These are phyloP conservation scores for Acromyrmex heyeri DNA, from an alignment of 1,140 invertebrate genomes.

Conservation along the genomic window DNA sequence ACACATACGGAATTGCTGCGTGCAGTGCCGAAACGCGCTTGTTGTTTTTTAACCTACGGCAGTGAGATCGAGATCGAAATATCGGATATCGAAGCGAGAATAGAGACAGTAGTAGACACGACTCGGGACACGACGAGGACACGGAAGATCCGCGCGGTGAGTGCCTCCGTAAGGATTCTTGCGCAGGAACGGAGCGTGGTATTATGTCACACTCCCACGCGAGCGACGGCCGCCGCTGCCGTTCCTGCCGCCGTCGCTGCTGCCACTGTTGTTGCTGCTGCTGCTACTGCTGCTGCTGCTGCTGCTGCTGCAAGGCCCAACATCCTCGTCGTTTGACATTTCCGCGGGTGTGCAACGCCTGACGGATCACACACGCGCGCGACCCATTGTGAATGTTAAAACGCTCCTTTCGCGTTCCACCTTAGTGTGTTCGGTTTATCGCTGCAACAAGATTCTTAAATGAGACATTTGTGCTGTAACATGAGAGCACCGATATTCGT, in stretches of 20 bases:
- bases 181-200: conserved; percentile 51
- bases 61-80: neutral
- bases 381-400: conserved; percentile 4
- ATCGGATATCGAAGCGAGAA: neutral
- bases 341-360: conserved; percentile 66
- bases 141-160: neutral
- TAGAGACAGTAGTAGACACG: neutral
- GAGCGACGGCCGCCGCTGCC: conserved; percentile 74
- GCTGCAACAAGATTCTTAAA: too few relatives aligned
- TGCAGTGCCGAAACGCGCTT: neutral
- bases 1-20: conserved; percentile 11
- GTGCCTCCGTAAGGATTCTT: neutral
- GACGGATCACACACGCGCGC: conserved; percentile 22
- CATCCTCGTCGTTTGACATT: conserved; percentile 81
- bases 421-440: neutral
- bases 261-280: conserved; percentile 18
- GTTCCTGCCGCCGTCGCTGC: conserved; percentile 47
- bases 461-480: neutral
- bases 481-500: neutral
- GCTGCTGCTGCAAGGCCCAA: conserved; percentile 59
- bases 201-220: conserved; percentile 84
- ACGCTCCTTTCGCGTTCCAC: neutral
- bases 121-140: neutral
- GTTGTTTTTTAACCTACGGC: neutral
- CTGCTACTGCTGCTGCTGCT: neutral